Percentiles rank a stretch among this genome's conserved stretches.
Conservation (phyloP, 2,888 invertebrate genomes). For the Drosophila prostipennis region DNA sequence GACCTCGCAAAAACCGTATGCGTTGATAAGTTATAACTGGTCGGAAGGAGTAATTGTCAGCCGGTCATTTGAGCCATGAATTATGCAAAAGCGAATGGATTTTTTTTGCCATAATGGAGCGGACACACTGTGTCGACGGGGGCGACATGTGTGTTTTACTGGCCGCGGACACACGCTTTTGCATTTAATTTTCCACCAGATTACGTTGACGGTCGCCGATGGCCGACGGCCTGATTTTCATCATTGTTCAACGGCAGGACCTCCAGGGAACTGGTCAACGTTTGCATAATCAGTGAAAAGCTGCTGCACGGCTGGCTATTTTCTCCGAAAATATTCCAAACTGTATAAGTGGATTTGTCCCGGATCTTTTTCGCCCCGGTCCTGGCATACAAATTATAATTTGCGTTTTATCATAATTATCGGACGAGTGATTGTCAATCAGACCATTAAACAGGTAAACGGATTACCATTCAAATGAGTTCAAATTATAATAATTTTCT, state of each 20-base stretch:
- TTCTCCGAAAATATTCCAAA: conserved; percentile 10
- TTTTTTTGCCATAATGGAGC: conserved; percentile 27
- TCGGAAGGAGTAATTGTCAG: conserved; percentile 24
- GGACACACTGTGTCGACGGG: conserved; percentile 18
- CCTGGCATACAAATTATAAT: conserved; percentile 14
- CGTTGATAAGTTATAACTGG: conserved; percentile 48
- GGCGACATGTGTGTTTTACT: conserved; percentile 3
- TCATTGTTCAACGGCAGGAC: conserved; percentile 58
- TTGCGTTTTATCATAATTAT: conserved; percentile 10
- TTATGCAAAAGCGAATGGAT: conserved; percentile 68
- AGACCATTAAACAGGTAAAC: conserved; percentile 17
- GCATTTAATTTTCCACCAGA: conserved; percentile 67
- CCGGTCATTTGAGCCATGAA: conserved; percentile 55
- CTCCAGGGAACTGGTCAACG: conserved; percentile 34
- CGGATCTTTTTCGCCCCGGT: not conserved
- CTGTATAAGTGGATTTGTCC: conserved; percentile 22
- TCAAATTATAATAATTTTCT: not conserved
- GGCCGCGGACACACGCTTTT: conserved; percentile 18
- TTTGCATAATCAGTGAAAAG: conserved; percentile 63
- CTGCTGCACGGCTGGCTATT: conserved; percentile 9
- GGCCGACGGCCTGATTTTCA: conserved; percentile 33
- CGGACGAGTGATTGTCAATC: conserved; percentile 19
- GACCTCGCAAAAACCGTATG: conserved; percentile 16
- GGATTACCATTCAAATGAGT: conserved; percentile 15
- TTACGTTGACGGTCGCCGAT: conserved; percentile 41